These are phyloP conservation scores for Labeo catla DNA, from an alignment of 2,113 vertebrate species.

Conservation along the genomic window DNA sequence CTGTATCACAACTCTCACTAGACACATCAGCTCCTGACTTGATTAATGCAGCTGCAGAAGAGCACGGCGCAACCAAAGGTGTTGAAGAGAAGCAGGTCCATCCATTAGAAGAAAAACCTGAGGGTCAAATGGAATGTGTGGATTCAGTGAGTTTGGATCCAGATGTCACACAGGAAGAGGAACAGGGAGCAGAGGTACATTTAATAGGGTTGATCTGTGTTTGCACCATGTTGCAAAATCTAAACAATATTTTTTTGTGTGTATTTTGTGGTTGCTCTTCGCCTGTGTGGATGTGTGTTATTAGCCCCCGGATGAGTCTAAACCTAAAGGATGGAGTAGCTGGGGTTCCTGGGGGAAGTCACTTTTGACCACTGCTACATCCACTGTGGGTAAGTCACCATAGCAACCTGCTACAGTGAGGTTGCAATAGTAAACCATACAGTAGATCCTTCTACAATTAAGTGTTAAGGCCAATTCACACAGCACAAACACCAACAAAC, in stretches of 20 bases:
- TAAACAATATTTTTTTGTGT: not conserved
- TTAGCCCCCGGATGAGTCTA: constrained; percentile 62
- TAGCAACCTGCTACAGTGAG: not conserved
- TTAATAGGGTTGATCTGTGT: not conserved
- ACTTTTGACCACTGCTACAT: constrained; percentile 88
- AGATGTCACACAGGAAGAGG: constrained; percentile 56
- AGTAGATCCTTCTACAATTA: not conserved
- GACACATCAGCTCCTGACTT: constrained; percentile 36
- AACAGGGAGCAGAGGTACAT: constrained; percentile 59
- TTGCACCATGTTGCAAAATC: not conserved
- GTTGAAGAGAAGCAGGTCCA: constrained; percentile 11
- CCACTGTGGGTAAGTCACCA: constrained; percentile 83
- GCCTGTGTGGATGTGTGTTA: constrained; percentile 43
- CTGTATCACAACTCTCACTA: constrained; percentile 40
- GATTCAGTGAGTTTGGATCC: constrained; percentile 77
- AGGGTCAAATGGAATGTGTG: constrained; percentile 70
- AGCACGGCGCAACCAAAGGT: not conserved
- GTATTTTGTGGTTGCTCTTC: constrained; percentile 21
- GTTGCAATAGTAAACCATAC: constrained; percentile 23
- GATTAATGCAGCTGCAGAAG: not conserved
- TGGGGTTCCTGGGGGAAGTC: constrained; percentile 97
- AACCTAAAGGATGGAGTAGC: constrained; percentile 74
- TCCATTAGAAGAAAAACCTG: constrained; percentile 36
- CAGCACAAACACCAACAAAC: too few relatives aligned
- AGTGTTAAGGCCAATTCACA: too few relatives aligned